These are phyloP conservation scores for Zaprionus vittiger DNA, from an alignment of 1,140 invertebrate species.

Conservation along the genomic window DNA sequence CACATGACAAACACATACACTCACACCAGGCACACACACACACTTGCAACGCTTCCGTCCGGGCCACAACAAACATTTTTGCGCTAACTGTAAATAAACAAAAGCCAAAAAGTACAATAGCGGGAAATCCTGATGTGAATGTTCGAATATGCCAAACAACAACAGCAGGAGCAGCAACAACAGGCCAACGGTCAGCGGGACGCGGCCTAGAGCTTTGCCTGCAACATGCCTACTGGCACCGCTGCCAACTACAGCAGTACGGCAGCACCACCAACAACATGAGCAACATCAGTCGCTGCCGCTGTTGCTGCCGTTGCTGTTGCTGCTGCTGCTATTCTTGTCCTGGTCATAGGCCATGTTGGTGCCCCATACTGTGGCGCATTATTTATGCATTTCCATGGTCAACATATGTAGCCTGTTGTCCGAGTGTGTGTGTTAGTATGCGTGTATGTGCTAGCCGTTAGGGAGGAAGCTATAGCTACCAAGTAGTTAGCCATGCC, in stretches of 20 bases:
- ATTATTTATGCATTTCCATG: constrained; percentile 83
- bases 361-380: constrained; percentile 69
- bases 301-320: constrained; percentile 13
- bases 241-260: constrained; percentile 21
- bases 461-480: constrained; percentile 62
- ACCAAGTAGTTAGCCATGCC: constrained; percentile 71
- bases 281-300: background rate
- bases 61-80: constrained; percentile 78
- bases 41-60: constrained; percentile 2
- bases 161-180: constrained; percentile 24
- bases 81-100: constrained; percentile 81
- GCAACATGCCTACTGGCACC: constrained; percentile 34
- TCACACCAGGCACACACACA: constrained; percentile 13
- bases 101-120: constrained; percentile 82
- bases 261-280: constrained; percentile 25
- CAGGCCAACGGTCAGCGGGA: constrained; percentile 6
- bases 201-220: constrained; percentile 15
- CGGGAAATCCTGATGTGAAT: constrained; percentile 82
- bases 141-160: constrained; percentile 80
- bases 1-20: constrained; percentile 35
- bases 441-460: constrained; percentile 65
- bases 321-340: constrained; percentile 56
- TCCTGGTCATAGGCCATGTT: constrained; percentile 73
- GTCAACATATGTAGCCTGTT: constrained; percentile 74
- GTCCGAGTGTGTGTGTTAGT: constrained; percentile 66